Evolutionary conservation across 2,888 invertebrate genomes (phyloP), one percentile per base, ranked within the genome.

Genomic region (Apamea anceps): DNA sequence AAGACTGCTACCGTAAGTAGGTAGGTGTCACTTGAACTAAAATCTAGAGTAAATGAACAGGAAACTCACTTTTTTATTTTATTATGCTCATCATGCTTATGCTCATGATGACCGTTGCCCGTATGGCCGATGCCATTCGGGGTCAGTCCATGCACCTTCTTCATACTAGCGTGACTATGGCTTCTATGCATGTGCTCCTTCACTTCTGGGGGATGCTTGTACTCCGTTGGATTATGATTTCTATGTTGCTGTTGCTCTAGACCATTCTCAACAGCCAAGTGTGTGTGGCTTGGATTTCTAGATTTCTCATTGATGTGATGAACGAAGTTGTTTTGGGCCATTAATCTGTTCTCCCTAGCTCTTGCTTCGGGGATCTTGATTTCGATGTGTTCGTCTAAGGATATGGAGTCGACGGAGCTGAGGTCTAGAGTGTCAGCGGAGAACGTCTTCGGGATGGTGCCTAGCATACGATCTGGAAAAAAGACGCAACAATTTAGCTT

Each of bases 381-480:
- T 89, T 97, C 97, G 60, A 97, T 97, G 90, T 97, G 97, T 81
- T 97, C 97, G 88, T 97, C 97, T 79, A 96, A 91, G 1, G 97
- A 98, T 91, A 97, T 97, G 76, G 97, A 97, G 88, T 98, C 98
- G 73, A 98, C 97, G 68, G 98, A 98, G 88, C 97, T 98, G 80
- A 97, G 91, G 88, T 97, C 97, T 75, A 98, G 93, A 8, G 98
- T 98, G 88, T 97, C 98, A 88, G 98, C 97, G 87, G 97, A 97
- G 92, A 97, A 96, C 21, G 96, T 95, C 88, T 97, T 97, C 84
- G 97, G 97, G 89, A 97, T 97, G 79, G 96, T 96, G 85, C 97
- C 97, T 79, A 97, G 91, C 94, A 97, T 95, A 83, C 96, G 96
- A 93, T 97, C 97, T 97, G 95, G 2, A 94, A 94, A 54, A 42